Conservation (phyloP, 2,888 invertebrate species). For the Fragum sueziense region DNA sequence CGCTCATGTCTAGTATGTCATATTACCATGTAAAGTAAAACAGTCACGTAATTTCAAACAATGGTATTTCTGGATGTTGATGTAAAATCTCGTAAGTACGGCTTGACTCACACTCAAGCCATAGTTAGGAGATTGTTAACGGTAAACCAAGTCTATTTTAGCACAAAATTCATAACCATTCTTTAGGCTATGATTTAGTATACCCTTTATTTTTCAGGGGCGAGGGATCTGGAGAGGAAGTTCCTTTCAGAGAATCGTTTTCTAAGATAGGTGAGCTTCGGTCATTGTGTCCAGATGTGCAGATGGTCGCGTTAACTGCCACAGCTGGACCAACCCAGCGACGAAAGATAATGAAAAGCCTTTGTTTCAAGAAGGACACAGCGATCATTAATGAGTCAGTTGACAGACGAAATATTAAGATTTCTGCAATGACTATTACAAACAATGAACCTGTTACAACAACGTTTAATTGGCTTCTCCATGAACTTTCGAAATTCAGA, state of each 20-base stretch:
- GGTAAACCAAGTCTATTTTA: too few species aligned
- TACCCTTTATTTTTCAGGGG: conserved; percentile 22
- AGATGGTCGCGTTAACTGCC: conserved; percentile 39
- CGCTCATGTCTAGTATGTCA: not conserved
- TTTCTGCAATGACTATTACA: too few species aligned
- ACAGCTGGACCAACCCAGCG: conserved; percentile 15
- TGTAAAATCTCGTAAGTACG: not conserved
- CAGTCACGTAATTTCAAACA: not conserved
- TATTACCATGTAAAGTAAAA: not conserved
- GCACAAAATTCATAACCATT: too few species aligned
- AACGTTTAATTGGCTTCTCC: too few species aligned
- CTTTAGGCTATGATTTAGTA: too few species aligned
- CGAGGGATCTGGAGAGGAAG: conserved; percentile 15
- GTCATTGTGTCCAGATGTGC: conserved; percentile 21
- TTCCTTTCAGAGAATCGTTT: conserved; percentile 49
- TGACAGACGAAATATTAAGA: too few species aligned
- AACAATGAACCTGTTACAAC: too few species aligned
- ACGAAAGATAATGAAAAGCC: not conserved
- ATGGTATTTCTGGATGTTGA: not conserved
- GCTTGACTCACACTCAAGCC: not conserved
- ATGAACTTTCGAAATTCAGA: too few species aligned
- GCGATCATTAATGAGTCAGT: too few species aligned
- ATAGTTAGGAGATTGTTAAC: not conserved
- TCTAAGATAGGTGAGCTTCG: conserved; percentile 37
- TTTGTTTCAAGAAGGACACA: too few species aligned